phyloP scores from a whole-genome alignment of 2,888 invertebrate species.

The Glaucopsyche alexis region DNA sequence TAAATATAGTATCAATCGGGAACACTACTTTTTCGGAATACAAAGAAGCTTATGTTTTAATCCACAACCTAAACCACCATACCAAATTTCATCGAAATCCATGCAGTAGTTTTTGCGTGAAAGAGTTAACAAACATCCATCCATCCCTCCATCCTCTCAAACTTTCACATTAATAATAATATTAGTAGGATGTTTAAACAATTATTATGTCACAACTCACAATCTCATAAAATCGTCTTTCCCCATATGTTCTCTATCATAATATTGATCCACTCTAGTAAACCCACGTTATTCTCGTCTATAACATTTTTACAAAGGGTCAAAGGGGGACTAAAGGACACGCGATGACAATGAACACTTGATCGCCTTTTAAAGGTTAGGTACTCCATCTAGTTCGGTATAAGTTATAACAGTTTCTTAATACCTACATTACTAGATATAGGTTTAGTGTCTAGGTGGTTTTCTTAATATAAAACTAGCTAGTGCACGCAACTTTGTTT shows the following conservation, averaged over 20 bases:
- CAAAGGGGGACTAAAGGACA: constrained; percentile 46
- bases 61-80: too few species aligned
- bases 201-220: not conserved
- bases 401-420: not conserved
- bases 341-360: constrained; percentile 39
- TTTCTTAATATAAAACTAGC: not conserved
- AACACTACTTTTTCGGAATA: too few species aligned
- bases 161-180: too few species aligned
- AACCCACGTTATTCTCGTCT: constrained; percentile 9
- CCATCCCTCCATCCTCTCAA: too few species aligned
- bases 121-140: too few species aligned
- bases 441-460: not conserved
- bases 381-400: not conserved
- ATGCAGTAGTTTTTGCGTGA: too few species aligned
- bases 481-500: too few species aligned
- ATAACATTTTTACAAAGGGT: constrained; percentile 27
- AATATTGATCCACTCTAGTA: constrained; percentile 19
- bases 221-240: not conserved
- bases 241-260: constrained; percentile 2
- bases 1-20: too few species aligned
- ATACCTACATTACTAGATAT: not conserved
- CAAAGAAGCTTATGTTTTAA: too few species aligned
- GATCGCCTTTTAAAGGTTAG: constrained; percentile 38
- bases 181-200: not conserved
- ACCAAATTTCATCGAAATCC: too few species aligned